Evolutionary conservation across 2,797 vertebrate genomes (phyloP).

Genomic region (Acipenser oxyrinchus): DNA sequence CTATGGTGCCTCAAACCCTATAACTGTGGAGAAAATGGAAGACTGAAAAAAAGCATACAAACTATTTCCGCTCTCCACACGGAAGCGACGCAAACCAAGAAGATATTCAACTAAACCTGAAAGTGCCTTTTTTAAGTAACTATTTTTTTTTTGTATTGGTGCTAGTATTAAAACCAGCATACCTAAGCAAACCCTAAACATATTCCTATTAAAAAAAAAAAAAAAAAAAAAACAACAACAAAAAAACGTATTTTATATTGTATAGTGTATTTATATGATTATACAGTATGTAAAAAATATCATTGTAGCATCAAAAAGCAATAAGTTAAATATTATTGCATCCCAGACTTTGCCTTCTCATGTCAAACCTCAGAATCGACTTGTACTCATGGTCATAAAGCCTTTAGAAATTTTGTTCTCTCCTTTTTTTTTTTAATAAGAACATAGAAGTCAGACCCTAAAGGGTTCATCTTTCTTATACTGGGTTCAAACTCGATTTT

Average conservation of each 20-base stretch:
- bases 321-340: constrained; percentile 92
- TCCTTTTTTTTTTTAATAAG: constrained; percentile 50
- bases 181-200: constrained; percentile 76
- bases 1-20: constrained; percentile 52
- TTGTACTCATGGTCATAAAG: constrained; percentile 57
- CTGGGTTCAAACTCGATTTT: constrained; percentile 50
- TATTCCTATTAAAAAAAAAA: constrained; percentile 66
- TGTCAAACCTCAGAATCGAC: constrained; percentile 63
- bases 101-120: constrained; percentile 60
- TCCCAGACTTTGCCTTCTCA: constrained; percentile 81
- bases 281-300: constrained; percentile 78
- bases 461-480: constrained; percentile 35
- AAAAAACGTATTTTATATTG: constrained; percentile 78
- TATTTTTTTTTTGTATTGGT: constrained; percentile 74
- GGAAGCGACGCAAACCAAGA: constrained; percentile 31
- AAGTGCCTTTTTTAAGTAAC: constrained; percentile 87
- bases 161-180: constrained; percentile 75
- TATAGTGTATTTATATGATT: constrained; percentile 95
- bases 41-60: constrained; percentile 46
- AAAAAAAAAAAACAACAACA: constrained; percentile 28
- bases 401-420: constrained; percentile 66
- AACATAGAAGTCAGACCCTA: constrained; percentile 24
- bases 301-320: constrained; percentile 71
- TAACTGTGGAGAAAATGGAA: constrained; percentile 42
- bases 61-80: constrained; percentile 28